These are phyloP conservation scores for Cepphus grylle DNA, from an alignment of 2,113 vertebrate genomes.

Conservation along the genomic window DNA sequence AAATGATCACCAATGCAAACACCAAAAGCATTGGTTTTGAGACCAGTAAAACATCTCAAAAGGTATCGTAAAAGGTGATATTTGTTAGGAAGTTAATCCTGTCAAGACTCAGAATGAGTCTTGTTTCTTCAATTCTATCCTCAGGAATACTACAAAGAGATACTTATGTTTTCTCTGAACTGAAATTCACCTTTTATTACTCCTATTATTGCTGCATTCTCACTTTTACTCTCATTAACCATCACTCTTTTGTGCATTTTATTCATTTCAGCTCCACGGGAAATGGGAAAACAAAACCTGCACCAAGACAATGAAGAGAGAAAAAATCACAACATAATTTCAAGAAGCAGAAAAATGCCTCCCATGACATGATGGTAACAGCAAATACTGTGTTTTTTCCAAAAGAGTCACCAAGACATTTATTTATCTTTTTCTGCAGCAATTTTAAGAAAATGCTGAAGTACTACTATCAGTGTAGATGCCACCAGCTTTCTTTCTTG, in stretches of 20 bases:
- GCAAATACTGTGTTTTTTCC: accelerated
- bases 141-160: not conserved
- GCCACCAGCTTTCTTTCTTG: not conserved
- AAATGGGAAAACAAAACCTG: not conserved
- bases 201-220: not conserved
- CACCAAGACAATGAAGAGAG: not conserved
- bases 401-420: not conserved
- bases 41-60: no score
- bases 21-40: not conserved
- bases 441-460: not conserved
- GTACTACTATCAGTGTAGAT: not conserved
- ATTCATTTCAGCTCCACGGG: not conserved
- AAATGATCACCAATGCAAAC: not conserved
- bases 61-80: not conserved
- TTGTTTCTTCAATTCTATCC: not conserved
- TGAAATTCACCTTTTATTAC: not conserved
- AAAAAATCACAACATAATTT: not conserved
- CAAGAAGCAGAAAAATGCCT: not conserved
- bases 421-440: not conserved
- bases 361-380: not conserved
- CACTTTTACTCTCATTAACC: not conserved
- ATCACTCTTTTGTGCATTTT: not conserved
- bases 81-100: not conserved
- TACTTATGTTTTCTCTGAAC: not conserved
- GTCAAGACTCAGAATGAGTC: not conserved